Percentiles rank a stretch among this genome's conserved stretches.
phyloP scores from a whole-genome alignment of 2,888 invertebrate genomes.

The Baronia brevicornis region DNA sequence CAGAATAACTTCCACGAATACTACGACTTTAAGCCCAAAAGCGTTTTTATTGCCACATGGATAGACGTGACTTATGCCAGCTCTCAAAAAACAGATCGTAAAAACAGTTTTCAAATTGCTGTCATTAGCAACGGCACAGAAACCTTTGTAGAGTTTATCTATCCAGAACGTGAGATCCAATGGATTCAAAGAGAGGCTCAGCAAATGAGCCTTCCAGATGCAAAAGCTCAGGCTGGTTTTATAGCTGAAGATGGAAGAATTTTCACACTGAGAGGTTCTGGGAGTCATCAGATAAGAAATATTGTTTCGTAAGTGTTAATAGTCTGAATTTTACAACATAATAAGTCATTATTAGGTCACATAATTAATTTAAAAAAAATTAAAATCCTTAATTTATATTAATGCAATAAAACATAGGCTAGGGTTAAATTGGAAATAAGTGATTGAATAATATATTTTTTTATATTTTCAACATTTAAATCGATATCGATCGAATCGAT shows the following conservation, averaged over 20 bases:
- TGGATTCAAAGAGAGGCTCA: conserved; percentile 92
- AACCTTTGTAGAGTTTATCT: conserved; percentile 90
- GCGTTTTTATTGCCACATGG: conserved; percentile 94
- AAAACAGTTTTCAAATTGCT: conserved; percentile 89
- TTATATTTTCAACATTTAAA: too few relatives aligned
- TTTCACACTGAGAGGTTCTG: conserved; percentile 88
- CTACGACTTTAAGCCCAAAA: conserved; percentile 82
- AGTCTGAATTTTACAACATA: conserved; percentile 1
- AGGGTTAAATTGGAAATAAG: too few relatives aligned
- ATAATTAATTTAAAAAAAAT: too few relatives aligned
- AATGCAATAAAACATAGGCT: too few relatives aligned
- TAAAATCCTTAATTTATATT: too few relatives aligned
- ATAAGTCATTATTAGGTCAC: too few relatives aligned
- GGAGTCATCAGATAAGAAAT: conserved; percentile 90
- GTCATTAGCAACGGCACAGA: conserved; percentile 83
- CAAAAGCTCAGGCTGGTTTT: conserved; percentile 95
- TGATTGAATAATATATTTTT: too few relatives aligned
- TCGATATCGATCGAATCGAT: too few relatives aligned
- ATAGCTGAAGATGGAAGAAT: conserved; percentile 87
- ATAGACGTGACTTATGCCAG: conserved; percentile 87
- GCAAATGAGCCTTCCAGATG: conserved; percentile 87
- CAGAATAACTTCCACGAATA: conserved; percentile 83
- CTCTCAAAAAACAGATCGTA: conserved; percentile 80
- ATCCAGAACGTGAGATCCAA: conserved; percentile 90
- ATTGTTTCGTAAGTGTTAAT: conserved; percentile 80